Evolutionary conservation across 35 echinoderm and acorn worm species (phyloP).

Genomic region (Holothuria glaberrima): DNA sequence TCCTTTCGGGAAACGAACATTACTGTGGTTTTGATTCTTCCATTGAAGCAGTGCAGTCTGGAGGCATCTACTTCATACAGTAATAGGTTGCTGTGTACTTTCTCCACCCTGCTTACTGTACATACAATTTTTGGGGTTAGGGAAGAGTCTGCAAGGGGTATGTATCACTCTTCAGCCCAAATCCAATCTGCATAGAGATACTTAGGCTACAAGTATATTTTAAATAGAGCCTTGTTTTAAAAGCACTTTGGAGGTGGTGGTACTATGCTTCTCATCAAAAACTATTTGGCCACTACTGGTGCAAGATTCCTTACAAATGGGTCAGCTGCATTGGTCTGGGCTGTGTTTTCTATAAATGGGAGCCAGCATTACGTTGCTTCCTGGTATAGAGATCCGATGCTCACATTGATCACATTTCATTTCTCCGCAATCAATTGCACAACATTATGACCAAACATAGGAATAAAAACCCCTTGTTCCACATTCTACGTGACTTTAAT

Average conservation of each 20-base stretch:
- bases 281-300: not conserved
- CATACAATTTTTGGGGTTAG: too few relatives aligned
- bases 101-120: too few relatives aligned
- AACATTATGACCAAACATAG: conserved; percentile 18
- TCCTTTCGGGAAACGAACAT: too few relatives aligned
- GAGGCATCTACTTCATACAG: too few relatives aligned
- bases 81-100: too few relatives aligned
- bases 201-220: too few relatives aligned
- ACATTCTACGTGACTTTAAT: not conserved
- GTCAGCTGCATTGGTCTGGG: conserved; percentile 32
- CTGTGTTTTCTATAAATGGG: conserved; percentile 5
- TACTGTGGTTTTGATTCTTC: too few relatives aligned
- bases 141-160: too few relatives aligned
- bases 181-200: too few relatives aligned
- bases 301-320: not conserved
- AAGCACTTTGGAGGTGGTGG: conserved; percentile 20
- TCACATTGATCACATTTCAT: conserved; percentile 12
- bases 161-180: too few relatives aligned
- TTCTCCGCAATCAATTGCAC: not conserved
- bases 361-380: conserved; percentile 37
- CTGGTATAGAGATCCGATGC: conserved; percentile 46
- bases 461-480: not conserved
- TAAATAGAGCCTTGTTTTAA: too few relatives aligned
- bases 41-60: too few relatives aligned
- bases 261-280: conserved; percentile 28